Percentiles rank a stretch among this genome's conserved stretches.
Conservation (phyloP, 2,113 vertebrate species). For the Psittacara wagleri region DNA sequence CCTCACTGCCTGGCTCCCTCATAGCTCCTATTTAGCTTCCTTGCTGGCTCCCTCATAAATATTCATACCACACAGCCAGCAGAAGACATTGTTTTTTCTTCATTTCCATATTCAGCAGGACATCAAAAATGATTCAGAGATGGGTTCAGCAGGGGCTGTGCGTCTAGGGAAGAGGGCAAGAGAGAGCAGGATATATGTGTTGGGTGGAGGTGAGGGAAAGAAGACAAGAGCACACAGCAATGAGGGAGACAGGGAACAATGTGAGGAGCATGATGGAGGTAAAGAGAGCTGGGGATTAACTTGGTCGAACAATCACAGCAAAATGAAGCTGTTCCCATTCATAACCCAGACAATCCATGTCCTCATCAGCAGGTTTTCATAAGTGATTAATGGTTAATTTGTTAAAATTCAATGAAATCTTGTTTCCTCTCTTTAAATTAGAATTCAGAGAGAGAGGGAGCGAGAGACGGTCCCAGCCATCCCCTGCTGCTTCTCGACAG, state of each 20-base stretch:
- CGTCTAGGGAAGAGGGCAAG: constrained; percentile 5
- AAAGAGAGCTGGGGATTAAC: constrained; percentile 3
- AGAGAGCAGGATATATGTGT: not conserved
- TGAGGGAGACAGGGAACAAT: not conserved
- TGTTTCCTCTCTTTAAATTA: constrained; percentile 66
- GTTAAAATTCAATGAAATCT: constrained; percentile 71
- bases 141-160: not conserved
- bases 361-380: constrained; percentile 64
- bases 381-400: constrained; percentile 68
- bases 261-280: not conserved
- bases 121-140: constrained; percentile 58
- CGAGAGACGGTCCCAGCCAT: constrained; percentile 28
- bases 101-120: constrained; percentile 69
- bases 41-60: constrained; percentile 42
- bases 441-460: constrained; percentile 47
- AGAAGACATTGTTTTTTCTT: constrained; percentile 59
- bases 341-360: constrained; percentile 8
- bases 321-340: constrained; percentile 52
- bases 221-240: not conserved
- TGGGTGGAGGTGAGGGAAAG: not conserved
- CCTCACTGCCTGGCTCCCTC: not conserved
- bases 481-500: constrained; percentile 58
- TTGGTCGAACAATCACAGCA: constrained; percentile 31
- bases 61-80: constrained; percentile 38
- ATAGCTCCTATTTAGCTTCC: not conserved